These are phyloP conservation scores for Florisuga fusca DNA, from an alignment of 2,797 vertebrate genomes.

Conservation along the genomic window DNA sequence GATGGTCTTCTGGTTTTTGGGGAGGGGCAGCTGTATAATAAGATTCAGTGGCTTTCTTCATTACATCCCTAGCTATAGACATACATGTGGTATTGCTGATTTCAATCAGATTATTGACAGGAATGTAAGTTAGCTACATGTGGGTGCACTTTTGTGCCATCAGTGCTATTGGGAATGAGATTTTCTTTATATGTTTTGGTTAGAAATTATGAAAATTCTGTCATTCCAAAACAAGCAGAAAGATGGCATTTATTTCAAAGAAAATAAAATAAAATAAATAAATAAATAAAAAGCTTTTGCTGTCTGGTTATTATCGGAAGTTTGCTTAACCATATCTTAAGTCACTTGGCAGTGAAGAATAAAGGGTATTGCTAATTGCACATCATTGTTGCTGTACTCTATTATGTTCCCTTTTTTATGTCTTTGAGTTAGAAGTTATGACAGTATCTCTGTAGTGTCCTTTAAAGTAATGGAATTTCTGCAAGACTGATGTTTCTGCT, in stretches of 20 bases:
- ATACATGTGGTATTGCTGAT: not conserved
- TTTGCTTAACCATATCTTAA: not conserved
- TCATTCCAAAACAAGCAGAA: not conserved
- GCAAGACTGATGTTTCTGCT: slow-evolving; percentile 9
- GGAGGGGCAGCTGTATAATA: not conserved
- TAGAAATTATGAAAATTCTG: not conserved
- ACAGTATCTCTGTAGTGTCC: not conserved
- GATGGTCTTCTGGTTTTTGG: not conserved
- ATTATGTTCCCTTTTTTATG: not conserved
- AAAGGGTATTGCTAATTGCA: not conserved
- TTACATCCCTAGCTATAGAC: not conserved
- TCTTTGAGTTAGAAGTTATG: slow-evolving; percentile 6
- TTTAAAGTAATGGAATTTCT: slow-evolving; percentile 38
- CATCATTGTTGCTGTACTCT: not conserved
- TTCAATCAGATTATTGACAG: not conserved
- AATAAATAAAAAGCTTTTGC: not conserved
- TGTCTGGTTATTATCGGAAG: not conserved
- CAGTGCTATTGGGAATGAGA: not conserved
- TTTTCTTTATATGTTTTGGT: not conserved
- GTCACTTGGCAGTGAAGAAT: not conserved
- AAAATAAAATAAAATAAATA: not conserved
- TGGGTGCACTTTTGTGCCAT: not conserved
- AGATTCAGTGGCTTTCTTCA: not conserved
- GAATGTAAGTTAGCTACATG: not conserved
- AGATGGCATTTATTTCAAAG: not conserved